Evolutionary conservation across 2,113 vertebrate genomes (phyloP).

Genomic region (Megaptera novaeangliae): DNA sequence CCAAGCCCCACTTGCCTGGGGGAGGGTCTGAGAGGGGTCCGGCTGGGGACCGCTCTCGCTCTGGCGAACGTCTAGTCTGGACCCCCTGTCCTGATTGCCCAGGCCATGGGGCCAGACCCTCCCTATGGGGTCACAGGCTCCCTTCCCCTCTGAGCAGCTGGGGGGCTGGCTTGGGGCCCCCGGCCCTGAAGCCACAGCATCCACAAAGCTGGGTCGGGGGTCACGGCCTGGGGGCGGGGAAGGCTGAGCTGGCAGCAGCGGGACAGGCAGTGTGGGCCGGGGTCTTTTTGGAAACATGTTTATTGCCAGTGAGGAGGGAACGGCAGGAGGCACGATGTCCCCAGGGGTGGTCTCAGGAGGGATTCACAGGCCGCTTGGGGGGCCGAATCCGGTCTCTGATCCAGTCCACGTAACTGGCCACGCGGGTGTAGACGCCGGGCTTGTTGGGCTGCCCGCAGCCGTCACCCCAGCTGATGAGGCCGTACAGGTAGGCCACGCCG

Average conservation of each 20-base stretch:
- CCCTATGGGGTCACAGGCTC: neutral
- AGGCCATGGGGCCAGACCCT: neutral
- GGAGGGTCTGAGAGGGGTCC: neutral
- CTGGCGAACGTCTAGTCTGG: neutral
- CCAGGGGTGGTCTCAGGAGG: neutral
- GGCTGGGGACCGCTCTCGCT: neutral
- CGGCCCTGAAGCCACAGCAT: neutral
- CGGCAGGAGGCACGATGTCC: fast-evolving
- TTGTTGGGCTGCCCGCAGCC: slow-evolving; percentile 87
- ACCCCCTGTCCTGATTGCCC: too few relatives aligned
- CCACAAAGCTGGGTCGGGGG: neutral
- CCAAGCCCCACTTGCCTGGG: neutral
- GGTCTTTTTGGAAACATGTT: neutral
- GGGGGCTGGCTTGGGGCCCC: neutral
- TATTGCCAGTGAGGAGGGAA: slow-evolving; percentile 1
- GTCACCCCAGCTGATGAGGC: slow-evolving; percentile 95
- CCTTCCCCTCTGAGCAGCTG: neutral
- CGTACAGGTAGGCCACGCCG: slow-evolving; percentile 89
- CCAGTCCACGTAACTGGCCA: slow-evolving; percentile 91
- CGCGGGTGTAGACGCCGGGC: slow-evolving; percentile 93
- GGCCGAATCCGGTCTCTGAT: slow-evolving; percentile 85
- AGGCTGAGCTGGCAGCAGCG: neutral
- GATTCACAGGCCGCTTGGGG: neutral
- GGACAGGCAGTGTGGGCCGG: fast-evolving
- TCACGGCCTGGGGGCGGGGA: fast-evolving